These are phyloP conservation scores for Julus scanicus DNA, from an alignment of 2,888 invertebrate species.

Conservation along the genomic window DNA sequence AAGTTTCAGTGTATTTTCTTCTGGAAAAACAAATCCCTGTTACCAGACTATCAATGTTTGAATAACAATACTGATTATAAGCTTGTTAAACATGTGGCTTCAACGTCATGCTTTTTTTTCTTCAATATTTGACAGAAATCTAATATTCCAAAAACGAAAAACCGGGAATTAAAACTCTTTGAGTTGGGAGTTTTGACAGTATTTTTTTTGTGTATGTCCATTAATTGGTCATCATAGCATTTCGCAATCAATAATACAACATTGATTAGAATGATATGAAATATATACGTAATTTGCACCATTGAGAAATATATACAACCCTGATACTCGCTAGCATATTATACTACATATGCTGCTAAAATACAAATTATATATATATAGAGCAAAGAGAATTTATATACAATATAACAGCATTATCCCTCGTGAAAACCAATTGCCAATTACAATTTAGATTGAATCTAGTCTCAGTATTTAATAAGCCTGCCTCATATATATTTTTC, in stretches of 20 bases:
- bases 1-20: neutral
- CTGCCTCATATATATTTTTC: neutral
- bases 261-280: slow-evolving; percentile 25
- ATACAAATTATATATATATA: slow-evolving; percentile 43
- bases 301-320: slow-evolving; percentile 42
- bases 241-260: neutral
- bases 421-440: slow-evolving; percentile 32
- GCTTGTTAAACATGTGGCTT: no score
- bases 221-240: neutral
- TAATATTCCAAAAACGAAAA: neutral
- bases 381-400: slow-evolving; percentile 12
- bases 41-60: neutral
- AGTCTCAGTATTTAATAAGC: slow-evolving; percentile 34
- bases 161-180: neutral
- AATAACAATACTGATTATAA: no score
- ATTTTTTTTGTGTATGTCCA: neutral
- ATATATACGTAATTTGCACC: slow-evolving; percentile 42
- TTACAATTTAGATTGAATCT: slow-evolving; percentile 3
- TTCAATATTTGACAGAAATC: neutral
- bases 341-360: neutral
- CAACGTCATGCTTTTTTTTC: no score
- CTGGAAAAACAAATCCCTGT: neutral
- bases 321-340: slow-evolving; percentile 10
- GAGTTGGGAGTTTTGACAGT: neutral
- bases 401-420: neutral